phyloP scores from a whole-genome alignment of 2,888 invertebrate species.

The Alloscopus bannaensis region DNA sequence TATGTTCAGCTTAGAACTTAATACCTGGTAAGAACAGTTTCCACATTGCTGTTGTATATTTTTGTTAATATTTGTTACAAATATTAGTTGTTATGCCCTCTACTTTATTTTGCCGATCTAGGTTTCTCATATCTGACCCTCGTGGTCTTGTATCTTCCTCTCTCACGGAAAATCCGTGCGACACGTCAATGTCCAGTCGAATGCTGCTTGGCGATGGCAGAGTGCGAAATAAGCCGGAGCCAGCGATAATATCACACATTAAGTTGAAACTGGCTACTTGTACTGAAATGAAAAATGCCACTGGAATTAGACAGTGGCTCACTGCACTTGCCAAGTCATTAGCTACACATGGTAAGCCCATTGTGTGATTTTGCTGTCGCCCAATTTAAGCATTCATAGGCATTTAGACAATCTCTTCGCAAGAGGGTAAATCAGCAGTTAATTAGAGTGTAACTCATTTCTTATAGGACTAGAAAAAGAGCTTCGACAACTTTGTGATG shows the following conservation, averaged over 20 bases:
- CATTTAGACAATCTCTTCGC: too few species aligned
- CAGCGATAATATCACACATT: slow-evolving; percentile 76
- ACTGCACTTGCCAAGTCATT: slow-evolving; percentile 79
- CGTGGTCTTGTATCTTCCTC: slow-evolving; percentile 64
- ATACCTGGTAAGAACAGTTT: slow-evolving; percentile 81
- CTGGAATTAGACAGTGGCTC: slow-evolving; percentile 88
- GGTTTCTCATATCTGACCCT: slow-evolving; percentile 66
- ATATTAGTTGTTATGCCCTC: not conserved
- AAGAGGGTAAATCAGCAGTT: too few species aligned
- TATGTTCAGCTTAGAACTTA: slow-evolving; percentile 86
- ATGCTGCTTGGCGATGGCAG: slow-evolving; percentile 42
- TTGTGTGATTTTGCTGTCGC: not conserved
- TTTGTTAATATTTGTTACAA: not conserved
- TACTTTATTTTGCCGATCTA: slow-evolving; percentile 11
- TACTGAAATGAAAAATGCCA: slow-evolving; percentile 81
- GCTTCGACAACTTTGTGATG: slow-evolving; percentile 84
- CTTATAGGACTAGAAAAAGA: slow-evolving; percentile 83
- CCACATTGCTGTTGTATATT: slow-evolving; percentile 22
- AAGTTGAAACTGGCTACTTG: slow-evolving; percentile 86
- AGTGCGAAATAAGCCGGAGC: slow-evolving; percentile 73
- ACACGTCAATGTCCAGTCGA: slow-evolving; percentile 38
- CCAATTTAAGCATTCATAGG: slow-evolving; percentile 27
- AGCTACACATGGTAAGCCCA: slow-evolving; percentile 81
- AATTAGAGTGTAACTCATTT: too few species aligned
- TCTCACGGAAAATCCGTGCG: slow-evolving; percentile 36